phyloP scores from a whole-genome alignment of 2,888 invertebrate species.

The Tineola bisselliella region DNA sequence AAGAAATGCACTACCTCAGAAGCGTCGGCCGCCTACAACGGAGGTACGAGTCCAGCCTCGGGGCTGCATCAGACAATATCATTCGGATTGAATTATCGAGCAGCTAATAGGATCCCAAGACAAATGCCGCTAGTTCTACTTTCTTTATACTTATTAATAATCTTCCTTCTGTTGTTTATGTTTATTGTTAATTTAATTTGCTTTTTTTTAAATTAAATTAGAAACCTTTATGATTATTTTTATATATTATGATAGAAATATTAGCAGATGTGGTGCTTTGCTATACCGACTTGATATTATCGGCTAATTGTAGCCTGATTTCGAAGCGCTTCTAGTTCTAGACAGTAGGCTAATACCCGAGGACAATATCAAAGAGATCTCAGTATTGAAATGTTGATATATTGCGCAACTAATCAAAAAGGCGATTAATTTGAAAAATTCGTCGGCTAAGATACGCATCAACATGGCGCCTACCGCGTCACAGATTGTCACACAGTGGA shows the following conservation, averaged over 20 bases:
- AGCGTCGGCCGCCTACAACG: constrained; percentile 23
- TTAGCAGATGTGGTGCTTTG: too few species aligned
- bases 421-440: neutral
- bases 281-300: too few species aligned
- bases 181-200: neutral
- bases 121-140: constrained; percentile 30
- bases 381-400: too few species aligned
- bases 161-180: neutral
- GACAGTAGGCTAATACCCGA: too few species aligned
- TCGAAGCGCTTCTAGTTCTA: too few species aligned
- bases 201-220: neutral
- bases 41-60: constrained; percentile 24
- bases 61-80: constrained; percentile 42
- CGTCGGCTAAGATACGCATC: constrained; percentile 41
- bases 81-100: constrained; percentile 53
- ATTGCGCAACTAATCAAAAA: too few species aligned
- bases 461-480: constrained; percentile 58
- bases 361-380: too few species aligned
- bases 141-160: neutral
- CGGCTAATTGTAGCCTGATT: too few species aligned
- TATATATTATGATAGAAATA: neutral
- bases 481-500: constrained; percentile 52
- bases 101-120: constrained; percentile 51
- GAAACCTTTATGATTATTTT: neutral
- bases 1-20: constrained; percentile 24